phyloP scores from a whole-genome alignment of 2,888 invertebrate genomes.

The Fragum whitleyi region DNA sequence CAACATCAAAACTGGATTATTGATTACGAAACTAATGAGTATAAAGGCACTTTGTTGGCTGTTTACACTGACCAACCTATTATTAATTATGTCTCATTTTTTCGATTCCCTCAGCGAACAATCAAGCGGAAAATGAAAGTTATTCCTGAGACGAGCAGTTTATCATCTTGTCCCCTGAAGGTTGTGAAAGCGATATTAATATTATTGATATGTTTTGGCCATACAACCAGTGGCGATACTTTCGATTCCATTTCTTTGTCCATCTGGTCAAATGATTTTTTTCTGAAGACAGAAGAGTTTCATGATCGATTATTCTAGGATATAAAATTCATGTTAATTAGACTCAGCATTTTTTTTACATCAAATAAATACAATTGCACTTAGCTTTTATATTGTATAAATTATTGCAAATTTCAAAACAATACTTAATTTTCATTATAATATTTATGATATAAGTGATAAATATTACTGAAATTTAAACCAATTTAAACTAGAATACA shows the following conservation, averaged over 20 bases:
- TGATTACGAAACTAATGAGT: slow-evolving; percentile 21
- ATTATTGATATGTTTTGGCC: slow-evolving; percentile 30
- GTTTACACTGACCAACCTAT: slow-evolving; percentile 30
- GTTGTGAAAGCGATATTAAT: slow-evolving; percentile 21
- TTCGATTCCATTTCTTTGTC: slow-evolving; percentile 19
- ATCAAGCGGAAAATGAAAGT: slow-evolving; percentile 27
- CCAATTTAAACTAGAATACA: too few relatives aligned
- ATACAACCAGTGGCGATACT: slow-evolving; percentile 5
- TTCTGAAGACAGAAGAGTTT: too few relatives aligned
- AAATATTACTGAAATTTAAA: too few relatives aligned
- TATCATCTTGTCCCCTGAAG: slow-evolving; percentile 24
- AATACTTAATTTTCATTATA: too few relatives aligned
- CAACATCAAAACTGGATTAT: background rate
- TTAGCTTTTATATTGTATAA: too few relatives aligned
- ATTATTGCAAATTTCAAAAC: too few relatives aligned
- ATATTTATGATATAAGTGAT: too few relatives aligned
- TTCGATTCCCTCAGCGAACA: slow-evolving; percentile 21
- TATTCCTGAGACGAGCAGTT: slow-evolving; percentile 20
- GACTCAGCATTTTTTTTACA: too few relatives aligned
- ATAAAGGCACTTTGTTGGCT: slow-evolving; percentile 12
- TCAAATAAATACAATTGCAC: too few relatives aligned
- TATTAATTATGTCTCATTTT: slow-evolving; percentile 28
- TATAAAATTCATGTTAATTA: too few relatives aligned
- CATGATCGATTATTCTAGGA: too few relatives aligned
- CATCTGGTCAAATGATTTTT: slow-evolving; percentile 31